Evolutionary conservation across 2,113 vertebrate species (phyloP).

Genomic region (Phaethon lepturus): DNA sequence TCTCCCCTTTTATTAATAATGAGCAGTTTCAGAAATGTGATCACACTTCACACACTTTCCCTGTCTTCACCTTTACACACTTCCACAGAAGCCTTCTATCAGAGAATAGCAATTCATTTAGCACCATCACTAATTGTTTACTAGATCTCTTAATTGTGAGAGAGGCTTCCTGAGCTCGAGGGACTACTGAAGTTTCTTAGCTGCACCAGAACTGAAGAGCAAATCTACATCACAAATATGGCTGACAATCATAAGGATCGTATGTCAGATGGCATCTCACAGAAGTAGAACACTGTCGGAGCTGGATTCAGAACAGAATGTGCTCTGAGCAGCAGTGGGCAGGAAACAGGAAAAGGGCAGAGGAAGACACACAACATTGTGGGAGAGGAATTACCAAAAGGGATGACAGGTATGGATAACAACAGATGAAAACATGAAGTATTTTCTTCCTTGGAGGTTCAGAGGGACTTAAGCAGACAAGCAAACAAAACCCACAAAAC

Average conservation of each 20-base stretch:
- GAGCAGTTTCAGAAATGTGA: not conserved
- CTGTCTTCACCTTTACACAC: not conserved
- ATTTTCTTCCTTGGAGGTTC: not conserved
- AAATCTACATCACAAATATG: not conserved
- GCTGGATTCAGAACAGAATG: not conserved
- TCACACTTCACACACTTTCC: not conserved
- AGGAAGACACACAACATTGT: not conserved
- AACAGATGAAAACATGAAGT: not conserved
- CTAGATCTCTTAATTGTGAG: not conserved
- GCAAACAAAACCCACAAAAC: not conserved
- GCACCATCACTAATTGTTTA: constrained; percentile 19
- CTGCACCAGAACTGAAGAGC: not conserved
- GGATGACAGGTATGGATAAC: not conserved
- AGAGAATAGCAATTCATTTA: constrained; percentile 12
- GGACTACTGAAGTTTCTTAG: not conserved
- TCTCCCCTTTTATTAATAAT: constrained; percentile 44
- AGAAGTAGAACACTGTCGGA: not conserved
- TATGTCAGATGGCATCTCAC: not conserved
- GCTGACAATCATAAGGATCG: not conserved
- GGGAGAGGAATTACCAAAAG: not conserved
- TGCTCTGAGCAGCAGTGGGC: too few species aligned
- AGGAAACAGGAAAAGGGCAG: not conserved
- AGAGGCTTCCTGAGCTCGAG: not conserved
- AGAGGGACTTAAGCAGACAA: not conserved
- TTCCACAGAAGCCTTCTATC: not conserved